Percentiles rank a stretch among this genome's conserved stretches.
These are phyloP conservation scores for Nibea albiflora DNA, from an alignment of 2,113 vertebrate species.

Conservation along the genomic window DNA sequence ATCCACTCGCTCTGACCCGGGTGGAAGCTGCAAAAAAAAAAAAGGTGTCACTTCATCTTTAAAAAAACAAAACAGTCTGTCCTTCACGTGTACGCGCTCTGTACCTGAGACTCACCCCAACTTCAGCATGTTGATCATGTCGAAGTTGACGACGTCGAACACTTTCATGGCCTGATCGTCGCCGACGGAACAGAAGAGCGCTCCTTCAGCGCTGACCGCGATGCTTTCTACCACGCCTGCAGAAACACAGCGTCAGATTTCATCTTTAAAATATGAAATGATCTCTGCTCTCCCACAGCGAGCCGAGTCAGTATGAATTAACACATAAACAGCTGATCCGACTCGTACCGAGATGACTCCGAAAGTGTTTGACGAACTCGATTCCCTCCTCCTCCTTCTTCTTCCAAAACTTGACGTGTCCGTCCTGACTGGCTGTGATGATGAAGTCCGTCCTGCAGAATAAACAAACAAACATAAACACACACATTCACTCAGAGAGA, in stretches of 20 bases:
- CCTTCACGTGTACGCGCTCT: background rate
- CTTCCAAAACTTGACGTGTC: conserved; percentile 99
- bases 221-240: conserved; percentile 94
- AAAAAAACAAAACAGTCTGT: background rate
- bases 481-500: background rate
- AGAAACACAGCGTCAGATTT: background rate
- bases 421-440: conserved; percentile 98
- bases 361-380: conserved; percentile 99
- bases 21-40: conserved; percentile 84
- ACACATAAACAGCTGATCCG: background rate
- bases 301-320: background rate
- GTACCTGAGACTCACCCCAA: conserved; percentile 87
- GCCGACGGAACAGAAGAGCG: conserved; percentile 93
- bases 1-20: conserved; percentile 97
- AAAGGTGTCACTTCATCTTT: background rate
- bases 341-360: conserved; percentile 91
- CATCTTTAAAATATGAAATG: no score
- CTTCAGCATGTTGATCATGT: conserved; percentile 99
- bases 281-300: no score
- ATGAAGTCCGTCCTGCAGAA: conserved; percentile 93
- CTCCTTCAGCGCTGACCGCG: conserved; percentile 93
- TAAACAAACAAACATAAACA: background rate
- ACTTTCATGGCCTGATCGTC: conserved; percentile 99
- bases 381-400: conserved; percentile 95
- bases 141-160: conserved; percentile 98